Evolutionary conservation across 2,113 vertebrate genomes (phyloP).

Genomic region (Campylomormyrus tamandua): DNA sequence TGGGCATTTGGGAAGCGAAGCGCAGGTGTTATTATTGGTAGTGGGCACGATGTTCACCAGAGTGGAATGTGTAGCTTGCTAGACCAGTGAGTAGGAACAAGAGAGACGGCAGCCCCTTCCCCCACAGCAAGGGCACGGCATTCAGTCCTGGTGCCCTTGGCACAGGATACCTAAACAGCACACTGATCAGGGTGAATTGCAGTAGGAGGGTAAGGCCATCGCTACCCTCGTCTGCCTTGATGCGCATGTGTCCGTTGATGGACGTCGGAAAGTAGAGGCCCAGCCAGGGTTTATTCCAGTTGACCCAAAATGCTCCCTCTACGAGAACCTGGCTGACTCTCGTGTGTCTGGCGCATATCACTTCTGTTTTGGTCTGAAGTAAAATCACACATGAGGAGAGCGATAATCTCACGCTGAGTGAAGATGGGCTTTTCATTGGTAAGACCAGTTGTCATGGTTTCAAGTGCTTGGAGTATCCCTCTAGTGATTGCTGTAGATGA

Average conservation of each 20-base stretch:
- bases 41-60: background rate
- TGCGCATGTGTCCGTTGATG: background rate
- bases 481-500: background rate
- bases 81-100: conserved; percentile 1
- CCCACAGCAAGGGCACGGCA: background rate
- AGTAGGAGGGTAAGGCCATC: background rate
- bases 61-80: background rate
- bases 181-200: background rate
- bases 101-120: background rate
- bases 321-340: background rate
- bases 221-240: background rate
- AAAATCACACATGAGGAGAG: background rate
- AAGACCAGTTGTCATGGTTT: background rate
- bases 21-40: background rate
- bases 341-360: background rate
- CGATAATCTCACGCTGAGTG: background rate
- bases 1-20: background rate
- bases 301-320: background rate
- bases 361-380: background rate
- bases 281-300: background rate
- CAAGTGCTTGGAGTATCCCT: background rate
- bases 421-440: background rate
- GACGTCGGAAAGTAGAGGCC: background rate
- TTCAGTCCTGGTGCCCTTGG: background rate
- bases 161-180: background rate